Evolutionary conservation across 2,113 vertebrate genomes (phyloP).

Genomic region (Aptenodytes forsteri): DNA sequence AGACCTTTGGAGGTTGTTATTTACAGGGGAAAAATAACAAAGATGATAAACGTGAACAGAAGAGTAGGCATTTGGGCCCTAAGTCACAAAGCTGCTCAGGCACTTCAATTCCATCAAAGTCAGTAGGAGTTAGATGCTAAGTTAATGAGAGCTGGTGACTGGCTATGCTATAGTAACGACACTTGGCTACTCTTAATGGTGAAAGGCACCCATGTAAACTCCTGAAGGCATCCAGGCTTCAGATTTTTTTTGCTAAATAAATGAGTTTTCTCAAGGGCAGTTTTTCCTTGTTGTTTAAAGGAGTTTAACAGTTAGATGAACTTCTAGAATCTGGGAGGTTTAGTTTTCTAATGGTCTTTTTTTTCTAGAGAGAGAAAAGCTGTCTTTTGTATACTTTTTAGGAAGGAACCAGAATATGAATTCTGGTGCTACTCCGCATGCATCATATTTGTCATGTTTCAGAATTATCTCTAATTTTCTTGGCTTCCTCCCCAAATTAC

Average conservation of each 20-base stretch:
- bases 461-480: slow-evolving; percentile 35
- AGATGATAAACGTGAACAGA: neutral
- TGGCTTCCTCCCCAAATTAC: neutral
- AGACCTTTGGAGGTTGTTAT: neutral
- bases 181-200: neutral
- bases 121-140: neutral
- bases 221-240: neutral
- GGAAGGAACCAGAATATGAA: neutral
- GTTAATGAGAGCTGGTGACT: neutral
- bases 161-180: neutral
- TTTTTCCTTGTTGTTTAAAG: neutral
- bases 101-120: neutral
- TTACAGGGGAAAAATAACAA: neutral
- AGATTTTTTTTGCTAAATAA: neutral
- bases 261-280: neutral
- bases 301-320: neutral
- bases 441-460: neutral
- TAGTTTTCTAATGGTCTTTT: neutral
- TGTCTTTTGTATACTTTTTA: neutral
- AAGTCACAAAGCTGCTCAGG: neutral
- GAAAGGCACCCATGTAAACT: neutral
- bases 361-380: neutral
- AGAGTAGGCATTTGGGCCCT: neutral
- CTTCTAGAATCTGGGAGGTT: neutral
- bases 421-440: neutral